These are phyloP conservation scores for Leucoraja erinaceus DNA, from an alignment of 2,113 vertebrate species.

Conservation along the genomic window DNA sequence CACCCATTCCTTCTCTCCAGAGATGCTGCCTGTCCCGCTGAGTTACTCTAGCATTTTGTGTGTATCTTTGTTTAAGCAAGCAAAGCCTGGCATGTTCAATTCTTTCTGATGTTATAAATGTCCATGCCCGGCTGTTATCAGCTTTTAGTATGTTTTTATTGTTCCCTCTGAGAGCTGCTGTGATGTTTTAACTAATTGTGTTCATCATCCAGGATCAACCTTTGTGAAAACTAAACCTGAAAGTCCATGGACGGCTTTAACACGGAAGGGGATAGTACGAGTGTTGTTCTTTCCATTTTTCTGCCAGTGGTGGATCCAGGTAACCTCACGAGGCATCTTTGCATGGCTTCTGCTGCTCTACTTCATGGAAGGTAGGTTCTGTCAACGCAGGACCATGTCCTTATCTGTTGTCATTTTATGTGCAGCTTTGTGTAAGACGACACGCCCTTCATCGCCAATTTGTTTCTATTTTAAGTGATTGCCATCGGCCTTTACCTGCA, in stretches of 20 bases:
- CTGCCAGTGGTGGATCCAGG: conserved; percentile 94
- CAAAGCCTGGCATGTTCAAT: too few relatives aligned
- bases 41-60: too few relatives aligned
- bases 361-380: conserved; percentile 76
- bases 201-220: conserved; percentile 72
- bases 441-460: not conserved
- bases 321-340: conserved; percentile 81
- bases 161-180: not conserved
- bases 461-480: conserved; percentile 58
- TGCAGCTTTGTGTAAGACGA: not conserved
- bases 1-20: too few relatives aligned
- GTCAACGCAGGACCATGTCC: not conserved
- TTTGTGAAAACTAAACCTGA: conserved; percentile 97
- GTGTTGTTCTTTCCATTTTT: conserved; percentile 90
- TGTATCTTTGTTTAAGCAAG: too few relatives aligned
- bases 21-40: too few relatives aligned
- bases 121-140: not conserved
- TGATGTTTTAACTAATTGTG: not conserved
- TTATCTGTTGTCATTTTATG: not conserved
- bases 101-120: too few relatives aligned
- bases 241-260: conserved; percentile 84
- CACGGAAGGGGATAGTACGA: conserved; percentile 86
- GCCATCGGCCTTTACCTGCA: conserved; percentile 72
- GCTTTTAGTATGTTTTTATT: not conserved
- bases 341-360: conserved; percentile 82